These are phyloP conservation scores for Drosophila ercepeae DNA, from an alignment of 1,140 invertebrate species.

Conservation along the genomic window DNA sequence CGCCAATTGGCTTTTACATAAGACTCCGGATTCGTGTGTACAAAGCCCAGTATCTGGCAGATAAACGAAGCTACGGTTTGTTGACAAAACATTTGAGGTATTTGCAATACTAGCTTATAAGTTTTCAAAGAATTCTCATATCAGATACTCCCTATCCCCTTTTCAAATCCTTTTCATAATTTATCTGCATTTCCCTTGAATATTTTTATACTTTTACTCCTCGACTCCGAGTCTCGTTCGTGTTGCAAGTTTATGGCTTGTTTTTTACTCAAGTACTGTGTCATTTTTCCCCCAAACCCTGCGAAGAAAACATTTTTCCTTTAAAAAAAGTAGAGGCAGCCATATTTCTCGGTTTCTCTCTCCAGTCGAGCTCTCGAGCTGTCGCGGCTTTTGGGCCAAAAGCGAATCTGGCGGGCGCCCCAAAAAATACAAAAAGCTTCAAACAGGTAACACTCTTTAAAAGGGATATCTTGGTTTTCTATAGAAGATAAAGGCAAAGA, in stretches of 20 bases:
- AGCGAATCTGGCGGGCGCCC: conserved; percentile 22
- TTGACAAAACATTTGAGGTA: too few species aligned
- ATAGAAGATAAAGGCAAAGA: too few species aligned
- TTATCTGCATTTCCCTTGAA: conserved; percentile 32
- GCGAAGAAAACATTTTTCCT: conserved; percentile 38
- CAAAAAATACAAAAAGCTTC: conserved; percentile 10
- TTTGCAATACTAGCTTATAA: too few species aligned
- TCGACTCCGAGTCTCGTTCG: conserved; percentile 24
- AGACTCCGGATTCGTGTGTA: not conserved
- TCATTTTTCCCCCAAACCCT: not conserved
- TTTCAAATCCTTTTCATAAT: conserved; percentile 23
- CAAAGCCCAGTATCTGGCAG: not conserved
- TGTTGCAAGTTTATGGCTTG: conserved; percentile 40
- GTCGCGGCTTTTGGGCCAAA: conserved; percentile 15
- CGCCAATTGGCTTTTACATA: conserved; percentile 52
- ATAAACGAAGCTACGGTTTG: not conserved
- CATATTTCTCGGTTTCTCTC: conserved; percentile 35
- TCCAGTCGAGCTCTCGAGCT: not conserved
- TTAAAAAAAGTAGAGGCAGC: conserved; percentile 14
- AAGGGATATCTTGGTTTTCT: not conserved
- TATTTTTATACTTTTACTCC: conserved; percentile 34
- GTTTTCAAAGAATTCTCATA: too few species aligned
- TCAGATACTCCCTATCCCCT: too few species aligned
- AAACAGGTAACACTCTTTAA: not conserved
- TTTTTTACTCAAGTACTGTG: conserved; percentile 28